Conservation (phyloP, 2,113 vertebrate genomes). For the Nycticorax nycticorax region DNA sequence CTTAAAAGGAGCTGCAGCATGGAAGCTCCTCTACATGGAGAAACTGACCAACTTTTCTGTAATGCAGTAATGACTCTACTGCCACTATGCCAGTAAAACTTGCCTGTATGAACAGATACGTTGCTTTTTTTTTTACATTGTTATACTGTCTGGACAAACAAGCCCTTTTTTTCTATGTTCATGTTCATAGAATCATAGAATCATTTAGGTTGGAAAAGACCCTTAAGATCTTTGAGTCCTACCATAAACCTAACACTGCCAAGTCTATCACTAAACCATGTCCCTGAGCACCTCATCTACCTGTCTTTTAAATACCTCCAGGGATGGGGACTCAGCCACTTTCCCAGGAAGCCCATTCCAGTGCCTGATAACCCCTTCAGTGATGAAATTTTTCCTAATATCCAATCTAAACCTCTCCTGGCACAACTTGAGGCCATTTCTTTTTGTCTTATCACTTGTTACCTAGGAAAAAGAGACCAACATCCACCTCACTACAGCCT, state of each 20-base stretch:
- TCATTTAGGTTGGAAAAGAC: background rate
- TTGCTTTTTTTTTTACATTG: background rate
- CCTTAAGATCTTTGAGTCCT: background rate
- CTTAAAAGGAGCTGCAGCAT: background rate
- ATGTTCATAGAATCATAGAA: background rate
- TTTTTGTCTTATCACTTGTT: background rate
- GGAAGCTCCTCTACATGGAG: background rate
- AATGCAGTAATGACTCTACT: background rate
- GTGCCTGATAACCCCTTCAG: accelerated
- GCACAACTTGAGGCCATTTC: background rate
- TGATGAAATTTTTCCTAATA: background rate
- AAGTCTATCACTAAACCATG: background rate
- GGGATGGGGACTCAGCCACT: background rate
- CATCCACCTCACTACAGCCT: background rate
- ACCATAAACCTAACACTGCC: accelerated
- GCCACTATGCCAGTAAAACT: background rate
- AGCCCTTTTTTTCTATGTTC: background rate
- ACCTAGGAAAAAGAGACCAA: background rate
- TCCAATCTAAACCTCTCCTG: background rate
- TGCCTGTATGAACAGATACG: background rate
- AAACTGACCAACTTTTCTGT: background rate
- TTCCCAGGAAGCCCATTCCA: background rate
- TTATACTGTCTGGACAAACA: background rate
- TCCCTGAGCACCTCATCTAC: accelerated
- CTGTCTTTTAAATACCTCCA: accelerated